Conservation (phyloP, 2,797 vertebrate species). For the Poecile montanus region DNA sequence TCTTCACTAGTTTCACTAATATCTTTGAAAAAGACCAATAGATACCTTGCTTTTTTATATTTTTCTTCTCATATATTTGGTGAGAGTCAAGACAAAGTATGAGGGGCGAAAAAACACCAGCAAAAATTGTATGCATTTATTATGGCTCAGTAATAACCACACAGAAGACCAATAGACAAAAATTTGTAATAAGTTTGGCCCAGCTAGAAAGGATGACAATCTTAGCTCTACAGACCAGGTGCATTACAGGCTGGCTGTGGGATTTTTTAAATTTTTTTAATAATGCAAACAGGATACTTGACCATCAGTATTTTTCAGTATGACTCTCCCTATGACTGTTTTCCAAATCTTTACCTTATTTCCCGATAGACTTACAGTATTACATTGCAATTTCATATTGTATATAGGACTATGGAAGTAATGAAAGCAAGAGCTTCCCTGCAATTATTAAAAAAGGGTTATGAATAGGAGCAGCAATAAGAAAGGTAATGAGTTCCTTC, state of each 20-base stretch:
- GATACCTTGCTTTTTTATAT: neutral
- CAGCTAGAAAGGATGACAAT: conserved; percentile 1
- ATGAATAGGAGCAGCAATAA: neutral
- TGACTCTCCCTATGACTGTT: neutral
- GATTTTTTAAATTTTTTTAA: neutral
- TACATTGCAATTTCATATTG: neutral
- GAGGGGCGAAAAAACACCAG: neutral
- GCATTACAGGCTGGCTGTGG: neutral
- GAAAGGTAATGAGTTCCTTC: conserved; percentile 16
- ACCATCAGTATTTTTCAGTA: neutral
- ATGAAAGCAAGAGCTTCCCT: neutral
- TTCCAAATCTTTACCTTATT: conserved; percentile 43
- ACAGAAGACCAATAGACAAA: neutral
- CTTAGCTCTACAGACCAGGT: conserved; percentile 23
- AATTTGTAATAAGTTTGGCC: neutral
- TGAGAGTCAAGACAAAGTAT: neutral
- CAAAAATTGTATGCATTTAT: neutral
- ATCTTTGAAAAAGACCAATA: neutral
- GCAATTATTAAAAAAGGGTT: neutral
- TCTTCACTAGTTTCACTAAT: neutral
- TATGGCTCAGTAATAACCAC: conserved; percentile 13
- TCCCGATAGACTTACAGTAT: conserved; percentile 12
- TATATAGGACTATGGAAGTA: neutral
- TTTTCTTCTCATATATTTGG: neutral
- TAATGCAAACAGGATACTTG: neutral